Evolutionary conservation across 30 jellyfish, hydroid and myxozoan genomes (phyloP).

Genomic region (Chrysaora quinquecirrha): DNA sequence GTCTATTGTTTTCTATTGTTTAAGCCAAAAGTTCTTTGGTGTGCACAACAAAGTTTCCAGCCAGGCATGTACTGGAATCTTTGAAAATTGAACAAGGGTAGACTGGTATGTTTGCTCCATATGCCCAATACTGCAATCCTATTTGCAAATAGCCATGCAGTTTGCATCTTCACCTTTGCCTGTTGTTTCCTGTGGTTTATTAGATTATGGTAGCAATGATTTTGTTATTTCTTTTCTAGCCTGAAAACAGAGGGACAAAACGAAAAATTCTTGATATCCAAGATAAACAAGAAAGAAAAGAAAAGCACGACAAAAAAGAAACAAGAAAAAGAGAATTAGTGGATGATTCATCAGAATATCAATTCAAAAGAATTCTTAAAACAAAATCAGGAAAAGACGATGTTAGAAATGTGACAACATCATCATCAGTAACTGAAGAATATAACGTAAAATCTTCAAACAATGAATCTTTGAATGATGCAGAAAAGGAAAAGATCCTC

Average conservation of each 20-base stretch:
- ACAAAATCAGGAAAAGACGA: slow-evolving; percentile 35
- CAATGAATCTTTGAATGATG: slow-evolving; percentile 57
- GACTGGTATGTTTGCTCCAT: too few species aligned
- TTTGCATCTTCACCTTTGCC: not conserved
- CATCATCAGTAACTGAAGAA: slow-evolving; percentile 12
- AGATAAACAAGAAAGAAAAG: slow-evolving; percentile 35
- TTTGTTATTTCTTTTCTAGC: slow-evolving; percentile 50
- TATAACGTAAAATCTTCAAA: slow-evolving; percentile 3
- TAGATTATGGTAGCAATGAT: too few species aligned
- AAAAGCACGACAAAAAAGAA: slow-evolving; percentile 21
- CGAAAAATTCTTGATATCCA: slow-evolving; percentile 75
- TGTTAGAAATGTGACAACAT: slow-evolving; percentile 10
- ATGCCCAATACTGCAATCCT: too few species aligned
- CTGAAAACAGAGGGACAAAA: slow-evolving; percentile 72
- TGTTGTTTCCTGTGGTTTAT: too few species aligned
- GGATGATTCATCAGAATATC: slow-evolving; percentile 56
- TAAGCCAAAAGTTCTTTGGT: too few species aligned
- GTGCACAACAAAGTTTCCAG: too few species aligned
- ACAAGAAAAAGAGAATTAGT: slow-evolving; percentile 34
- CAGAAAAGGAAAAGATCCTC: slow-evolving; percentile 79
- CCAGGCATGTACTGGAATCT: too few species aligned
- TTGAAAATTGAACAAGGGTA: too few species aligned
- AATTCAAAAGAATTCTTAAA: slow-evolving; percentile 77
- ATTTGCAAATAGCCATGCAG: too few species aligned
- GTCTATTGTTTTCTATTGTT: too few species aligned